These are phyloP conservation scores for Fundulus diaphanus DNA, from an alignment of 2,797 vertebrate genomes.

Conservation along the genomic window DNA sequence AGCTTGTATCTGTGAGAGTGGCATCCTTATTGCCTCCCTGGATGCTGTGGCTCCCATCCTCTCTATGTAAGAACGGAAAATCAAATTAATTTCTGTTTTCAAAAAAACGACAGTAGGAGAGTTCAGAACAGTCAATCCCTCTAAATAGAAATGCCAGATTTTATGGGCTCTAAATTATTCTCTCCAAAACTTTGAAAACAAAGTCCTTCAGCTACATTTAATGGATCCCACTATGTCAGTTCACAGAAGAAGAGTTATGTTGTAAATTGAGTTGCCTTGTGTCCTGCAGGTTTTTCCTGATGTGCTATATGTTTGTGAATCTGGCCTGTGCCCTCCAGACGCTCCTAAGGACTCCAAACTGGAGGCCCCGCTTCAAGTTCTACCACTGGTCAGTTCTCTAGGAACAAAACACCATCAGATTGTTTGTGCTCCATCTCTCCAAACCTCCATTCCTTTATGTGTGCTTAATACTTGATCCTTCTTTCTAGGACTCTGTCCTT, in stretches of 20 bases:
- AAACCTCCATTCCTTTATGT: not conserved
- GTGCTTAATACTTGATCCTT: constrained; percentile 75
- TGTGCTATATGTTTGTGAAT: constrained; percentile 99
- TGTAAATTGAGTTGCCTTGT: constrained; percentile 21
- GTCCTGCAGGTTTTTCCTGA: constrained; percentile 93
- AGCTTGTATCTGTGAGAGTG: constrained; percentile 95
- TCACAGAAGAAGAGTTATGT: constrained; percentile 2
- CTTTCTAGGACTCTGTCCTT: constrained; percentile 91
- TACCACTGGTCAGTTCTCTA: constrained; percentile 92
- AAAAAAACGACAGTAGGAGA: constrained; percentile 26
- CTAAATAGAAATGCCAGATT: constrained; percentile 50
- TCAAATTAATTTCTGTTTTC: constrained; percentile 31
- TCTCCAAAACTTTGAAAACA: constrained; percentile 20
- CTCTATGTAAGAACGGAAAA: constrained; percentile 87
- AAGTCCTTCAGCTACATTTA: not conserved
- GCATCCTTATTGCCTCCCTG: constrained; percentile 97
- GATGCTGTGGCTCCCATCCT: constrained; percentile 97
- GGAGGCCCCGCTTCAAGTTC: constrained; percentile 97
- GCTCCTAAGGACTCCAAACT: constrained; percentile 94
- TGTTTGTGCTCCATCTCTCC: not conserved
- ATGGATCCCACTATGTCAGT: constrained; percentile 3
- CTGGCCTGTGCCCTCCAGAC: constrained; percentile 96
- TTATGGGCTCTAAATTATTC: constrained; percentile 36
- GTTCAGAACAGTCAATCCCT: constrained; percentile 37
- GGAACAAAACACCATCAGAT: not conserved